Base-by-base conservation (phyloP, 2,888 invertebrate genomes). In the Blera fallax region DNA sequence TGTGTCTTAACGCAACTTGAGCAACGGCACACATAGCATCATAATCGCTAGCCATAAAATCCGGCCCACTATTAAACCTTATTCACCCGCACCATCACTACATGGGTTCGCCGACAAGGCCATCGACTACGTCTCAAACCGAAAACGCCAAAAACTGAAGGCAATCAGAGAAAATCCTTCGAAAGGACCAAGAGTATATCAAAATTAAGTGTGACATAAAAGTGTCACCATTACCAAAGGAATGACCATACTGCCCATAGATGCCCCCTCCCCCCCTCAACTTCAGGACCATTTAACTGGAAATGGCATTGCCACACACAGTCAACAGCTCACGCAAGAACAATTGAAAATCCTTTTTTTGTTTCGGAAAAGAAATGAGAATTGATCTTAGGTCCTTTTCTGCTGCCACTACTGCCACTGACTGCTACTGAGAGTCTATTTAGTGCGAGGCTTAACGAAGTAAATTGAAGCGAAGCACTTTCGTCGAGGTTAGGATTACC, bases 191-290 rank as follows among this genome's bases (percentile, higher is more conserved):
- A 52, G 64, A 84, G 84, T 84, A 84, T 84, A 84, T 84, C 84
- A 84, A 84, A 84, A 84, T 84, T 84, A 84, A 84, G 84, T 84
- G 84, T 79, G 79, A 84, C 74, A 79, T 84, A 79, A 84, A 84
- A 84, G 43, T 79, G 84, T 84, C 84, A 74, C 74, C 79, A 84
- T 84, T 79, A 62, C 64, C 50, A 56, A 64, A 45, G 32, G 64
- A 77, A 82, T 64, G 70, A 69, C 73, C 67, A 56, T 58, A 54
- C 64, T 18, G 64, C 18, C 45, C 48, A 64, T 60, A 70, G 73
- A 81, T 45, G 60, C 52, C 27, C 18, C 50, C 27, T 10, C 64
- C 64, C 52, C 27, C 18, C 50, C 27, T 10, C 64, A 58, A 60
- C 73, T 70, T 84, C 50, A 76, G 67, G 73, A 72, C 73, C 79